Evolutionary conservation across 2,888 invertebrate species (phyloP), one percentile per base, ranked within the genome.

Genomic region (Drosophila greeni): DNA sequence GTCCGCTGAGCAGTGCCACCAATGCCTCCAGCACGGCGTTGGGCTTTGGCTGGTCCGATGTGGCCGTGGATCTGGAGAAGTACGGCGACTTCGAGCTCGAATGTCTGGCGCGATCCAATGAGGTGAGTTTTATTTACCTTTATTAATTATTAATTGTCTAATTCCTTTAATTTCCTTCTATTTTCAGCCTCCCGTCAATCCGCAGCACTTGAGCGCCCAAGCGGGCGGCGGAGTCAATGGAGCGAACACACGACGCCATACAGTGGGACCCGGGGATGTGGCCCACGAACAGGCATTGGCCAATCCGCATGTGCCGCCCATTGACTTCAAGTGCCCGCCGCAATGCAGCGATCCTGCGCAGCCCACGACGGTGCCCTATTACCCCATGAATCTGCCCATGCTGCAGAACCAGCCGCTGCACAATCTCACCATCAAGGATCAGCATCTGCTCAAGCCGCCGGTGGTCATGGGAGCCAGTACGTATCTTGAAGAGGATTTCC

Each of bases 401-500:
- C 92, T 95, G 53, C 94, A 94, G 85, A 94, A 95, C 87, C 94
- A 95, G 85, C 95, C 95, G 45, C 93, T 95, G 31, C 92, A 95
- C 59, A 95, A 94, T 90, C 95, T 95, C 88, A 94, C 95, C 86
- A 94, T 95, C 66, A 97, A 97, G 86, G 97, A 98, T 90, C 97
- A 97, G 81, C 96, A 98, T 88, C 90, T 98, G 71, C 90, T 98
- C 59, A 97, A 97, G 87, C 97, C 97, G n/a, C 97, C 97, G 0
- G 94, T 94, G 61, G 95, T 95, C 14, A 93, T 97, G 92, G 95
- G 94, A 85, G 94, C 94, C 73, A 93, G 94, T 94, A 86, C 90
- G 91, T 90, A 11, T 31, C 11, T 14, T 0, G 5, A 12, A 14
- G 1, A 1, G 0, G 14, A 9, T 2, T 31, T n/a, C 5, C 31